Percentiles rank a stretch among this genome's conserved stretches.
phyloP scores from a whole-genome alignment of 2,113 vertebrate genomes.

The Struthio camelus region DNA sequence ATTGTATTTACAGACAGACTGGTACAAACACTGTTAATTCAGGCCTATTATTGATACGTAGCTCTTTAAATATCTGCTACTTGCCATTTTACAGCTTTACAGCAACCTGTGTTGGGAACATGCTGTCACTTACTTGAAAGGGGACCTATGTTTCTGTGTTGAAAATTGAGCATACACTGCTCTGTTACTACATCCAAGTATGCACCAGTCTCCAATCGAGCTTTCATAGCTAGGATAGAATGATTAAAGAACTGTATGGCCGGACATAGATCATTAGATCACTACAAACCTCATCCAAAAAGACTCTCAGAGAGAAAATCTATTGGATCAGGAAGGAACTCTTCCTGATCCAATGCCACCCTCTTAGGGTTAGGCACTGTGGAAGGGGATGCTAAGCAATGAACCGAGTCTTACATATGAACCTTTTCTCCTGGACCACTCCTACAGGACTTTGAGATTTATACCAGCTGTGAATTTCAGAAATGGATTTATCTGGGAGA shows the following conservation, averaged over 20 bases:
- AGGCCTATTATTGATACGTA: neutral
- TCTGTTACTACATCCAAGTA: neutral
- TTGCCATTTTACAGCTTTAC: neutral
- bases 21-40: neutral
- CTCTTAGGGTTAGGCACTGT: neutral
- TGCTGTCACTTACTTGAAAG: neutral
- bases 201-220: neutral
- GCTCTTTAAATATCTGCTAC: neutral
- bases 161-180: neutral
- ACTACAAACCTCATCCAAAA: neutral
- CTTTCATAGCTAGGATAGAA: neutral
- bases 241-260: neutral
- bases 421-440: neutral
- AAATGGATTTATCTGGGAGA: neutral
- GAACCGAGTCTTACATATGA: neutral
- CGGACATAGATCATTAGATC: neutral
- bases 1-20: neutral
- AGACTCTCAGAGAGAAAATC: neutral
- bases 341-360: neutral
- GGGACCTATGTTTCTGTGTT: neutral
- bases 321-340: neutral
- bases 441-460: neutral
- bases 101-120: neutral
- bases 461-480: neutral
- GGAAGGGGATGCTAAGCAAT: neutral